Percentiles rank a stretch among this genome's conserved stretches.
phyloP scores from a whole-genome alignment of 2,113 vertebrate species.

The Dendrocopos noguchii region DNA sequence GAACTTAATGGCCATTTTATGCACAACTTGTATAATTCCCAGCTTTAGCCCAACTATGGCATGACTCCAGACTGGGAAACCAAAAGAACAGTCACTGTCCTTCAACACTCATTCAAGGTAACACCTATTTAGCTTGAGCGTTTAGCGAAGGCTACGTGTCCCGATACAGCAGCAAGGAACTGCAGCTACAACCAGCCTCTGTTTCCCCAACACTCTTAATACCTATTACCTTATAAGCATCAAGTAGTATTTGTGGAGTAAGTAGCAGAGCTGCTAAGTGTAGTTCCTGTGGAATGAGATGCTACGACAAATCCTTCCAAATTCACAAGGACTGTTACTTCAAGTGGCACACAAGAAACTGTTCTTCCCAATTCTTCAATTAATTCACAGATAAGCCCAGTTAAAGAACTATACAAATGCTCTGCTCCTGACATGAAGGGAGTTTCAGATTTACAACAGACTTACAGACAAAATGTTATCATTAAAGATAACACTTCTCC shows the following conservation, averaged over 20 bases:
- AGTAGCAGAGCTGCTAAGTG: neutral
- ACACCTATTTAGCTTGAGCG: neutral
- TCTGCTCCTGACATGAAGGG: neutral
- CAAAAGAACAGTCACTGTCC: neutral
- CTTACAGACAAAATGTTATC: neutral
- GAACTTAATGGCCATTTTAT: neutral
- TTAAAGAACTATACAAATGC: neutral
- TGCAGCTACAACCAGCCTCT: neutral
- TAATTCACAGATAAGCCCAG: neutral
- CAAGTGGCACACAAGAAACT: neutral
- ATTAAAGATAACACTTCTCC: conserved; percentile 10
- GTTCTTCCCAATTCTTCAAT: neutral
- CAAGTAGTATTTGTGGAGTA: neutral
- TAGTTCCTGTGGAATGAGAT: neutral
- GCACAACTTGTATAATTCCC: neutral
- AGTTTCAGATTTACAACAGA: neutral
- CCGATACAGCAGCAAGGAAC: neutral
- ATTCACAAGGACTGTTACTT: neutral
- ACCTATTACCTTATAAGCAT: neutral
- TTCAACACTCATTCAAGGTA: neutral
- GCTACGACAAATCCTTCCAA: neutral
- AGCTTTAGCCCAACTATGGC: neutral
- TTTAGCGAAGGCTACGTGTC: neutral
- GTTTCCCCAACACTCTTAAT: neutral
- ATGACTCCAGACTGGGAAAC: neutral